Percentiles rank a stretch among this genome's conserved stretches.
These are phyloP conservation scores for Eupithecia inturbata DNA, from an alignment of 2,888 invertebrate species.

Conservation along the genomic window DNA sequence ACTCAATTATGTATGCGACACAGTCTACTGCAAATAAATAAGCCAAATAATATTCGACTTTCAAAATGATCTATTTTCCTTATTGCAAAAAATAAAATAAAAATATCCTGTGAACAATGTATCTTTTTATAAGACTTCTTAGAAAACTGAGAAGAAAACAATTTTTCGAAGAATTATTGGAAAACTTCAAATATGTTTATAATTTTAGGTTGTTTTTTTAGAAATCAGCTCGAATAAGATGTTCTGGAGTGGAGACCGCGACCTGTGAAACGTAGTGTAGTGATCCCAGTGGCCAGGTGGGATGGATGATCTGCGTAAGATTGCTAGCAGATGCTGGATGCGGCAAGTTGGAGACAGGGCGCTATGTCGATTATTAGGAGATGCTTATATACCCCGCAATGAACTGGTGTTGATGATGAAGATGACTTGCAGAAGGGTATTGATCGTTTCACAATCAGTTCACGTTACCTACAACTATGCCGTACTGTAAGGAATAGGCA, in stretches of 20 bases:
- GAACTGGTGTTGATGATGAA: neutral
- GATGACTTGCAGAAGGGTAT: neutral
- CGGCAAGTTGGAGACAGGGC: too few species aligned
- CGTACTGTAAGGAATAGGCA: conserved; percentile 21
- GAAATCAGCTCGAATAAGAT: neutral
- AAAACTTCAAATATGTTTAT: neutral
- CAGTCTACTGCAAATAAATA: neutral
- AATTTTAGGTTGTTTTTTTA: neutral
- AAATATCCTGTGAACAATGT: neutral
- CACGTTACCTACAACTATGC: neutral
- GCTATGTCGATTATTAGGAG: too few species aligned
- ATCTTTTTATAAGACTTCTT: neutral
- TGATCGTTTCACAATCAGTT: neutral
- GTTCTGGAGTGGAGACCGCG: neutral
- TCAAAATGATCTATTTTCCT: neutral
- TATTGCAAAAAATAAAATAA: neutral
- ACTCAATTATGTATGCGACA: neutral
- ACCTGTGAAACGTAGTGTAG: neutral
- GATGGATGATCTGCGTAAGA: neutral
- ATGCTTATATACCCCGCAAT: neutral
- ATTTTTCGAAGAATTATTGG: neutral
- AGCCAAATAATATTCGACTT: neutral
- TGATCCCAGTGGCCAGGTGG: too few species aligned
- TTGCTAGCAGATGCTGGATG: neutral
- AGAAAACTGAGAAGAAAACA: neutral